Evolutionary conservation across 2,797 vertebrate genomes (phyloP), one percentile per base, ranked within the genome.

Genomic region (Rhadinocentrus ornatus): DNA sequence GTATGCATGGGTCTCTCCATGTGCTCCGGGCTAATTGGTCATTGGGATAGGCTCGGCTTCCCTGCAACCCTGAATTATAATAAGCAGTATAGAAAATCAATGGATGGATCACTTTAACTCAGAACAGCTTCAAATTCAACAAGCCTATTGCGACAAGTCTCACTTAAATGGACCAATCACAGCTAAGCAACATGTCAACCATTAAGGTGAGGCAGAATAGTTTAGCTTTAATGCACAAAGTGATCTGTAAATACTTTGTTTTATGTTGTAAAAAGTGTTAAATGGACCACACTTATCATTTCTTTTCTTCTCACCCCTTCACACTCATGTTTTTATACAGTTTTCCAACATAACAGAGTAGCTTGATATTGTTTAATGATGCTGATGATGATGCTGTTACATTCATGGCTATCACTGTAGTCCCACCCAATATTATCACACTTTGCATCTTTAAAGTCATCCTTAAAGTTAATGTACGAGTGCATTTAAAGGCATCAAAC

Each of bases 401-500:
- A 10, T 31, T 48, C 24, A 26, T 69, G 54, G 59, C 18, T 5
- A n/a, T 62, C 48, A 74, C 55, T 68, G 62, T 66, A 31, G 0
- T 50, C 48, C 44, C 9, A 34, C 34, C n/a, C 22, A 29, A n/a
- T 15, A 15, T 60, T 58, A 66, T 69, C 55, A 60, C 6, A 9
- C 60, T 61, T 68, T 71, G 34, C 31, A 77, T 82, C 55, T 62
- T 66, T 34, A 66, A 62, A 84, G 15, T 53, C 7, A 35, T 39
- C 46, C 58, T 73, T 8, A 31, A 73, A 57, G n/a, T 73, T 65
- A 44, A 35, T 10, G 48, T 71, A 57, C 22, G 60, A 71, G 27
- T 26, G 60, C 77, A 74, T 80, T 76, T 61, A 80, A 66, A 62
- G 80, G 39, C 31, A 3, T 26, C 37, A 66, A 60, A 20, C 34